phyloP scores from a whole-genome alignment of 2,113 vertebrate genomes.

The Corvus cornix region DNA sequence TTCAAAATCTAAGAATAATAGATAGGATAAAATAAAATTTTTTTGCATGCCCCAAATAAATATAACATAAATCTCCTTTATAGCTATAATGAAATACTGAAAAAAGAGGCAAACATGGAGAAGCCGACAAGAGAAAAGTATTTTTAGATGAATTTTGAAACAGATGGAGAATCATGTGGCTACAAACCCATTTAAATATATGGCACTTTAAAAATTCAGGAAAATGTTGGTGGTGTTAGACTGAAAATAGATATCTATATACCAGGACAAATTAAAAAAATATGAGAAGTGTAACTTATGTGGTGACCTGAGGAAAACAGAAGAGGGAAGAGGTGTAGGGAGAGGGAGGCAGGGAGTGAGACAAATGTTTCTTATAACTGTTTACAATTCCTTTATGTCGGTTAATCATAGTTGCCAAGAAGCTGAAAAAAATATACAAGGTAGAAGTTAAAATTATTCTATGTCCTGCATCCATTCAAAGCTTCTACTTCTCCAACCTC shows the following conservation, averaged over 20 bases:
- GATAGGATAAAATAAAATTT: neutral
- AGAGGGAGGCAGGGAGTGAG: no score
- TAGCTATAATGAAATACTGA: neutral
- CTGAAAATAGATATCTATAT: constrained; percentile 3
- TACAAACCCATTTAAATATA: neutral
- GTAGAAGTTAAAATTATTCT: neutral
- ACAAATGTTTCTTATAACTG: neutral
- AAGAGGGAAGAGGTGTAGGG: neutral
- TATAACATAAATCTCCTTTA: neutral
- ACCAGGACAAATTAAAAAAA: neutral
- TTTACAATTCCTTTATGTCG: neutral
- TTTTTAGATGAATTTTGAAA: constrained; percentile 26
- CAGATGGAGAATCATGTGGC: constrained; percentile 3
- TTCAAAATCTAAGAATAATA: neutral
- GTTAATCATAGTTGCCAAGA: neutral
- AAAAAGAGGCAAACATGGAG: neutral
- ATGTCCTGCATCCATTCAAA: neutral
- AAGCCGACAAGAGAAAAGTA: neutral
- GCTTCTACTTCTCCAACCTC: neutral
- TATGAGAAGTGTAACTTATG: neutral
- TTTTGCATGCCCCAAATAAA: neutral
- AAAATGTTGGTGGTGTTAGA: constrained; percentile 5
- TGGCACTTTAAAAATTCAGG: neutral
- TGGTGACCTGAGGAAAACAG: neutral
- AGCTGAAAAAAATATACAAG: neutral